Percentiles rank a stretch among this genome's conserved stretches.
These are phyloP conservation scores for Dermatemys mawii DNA, from an alignment of 2,113 vertebrate genomes.

Conservation along the genomic window DNA sequence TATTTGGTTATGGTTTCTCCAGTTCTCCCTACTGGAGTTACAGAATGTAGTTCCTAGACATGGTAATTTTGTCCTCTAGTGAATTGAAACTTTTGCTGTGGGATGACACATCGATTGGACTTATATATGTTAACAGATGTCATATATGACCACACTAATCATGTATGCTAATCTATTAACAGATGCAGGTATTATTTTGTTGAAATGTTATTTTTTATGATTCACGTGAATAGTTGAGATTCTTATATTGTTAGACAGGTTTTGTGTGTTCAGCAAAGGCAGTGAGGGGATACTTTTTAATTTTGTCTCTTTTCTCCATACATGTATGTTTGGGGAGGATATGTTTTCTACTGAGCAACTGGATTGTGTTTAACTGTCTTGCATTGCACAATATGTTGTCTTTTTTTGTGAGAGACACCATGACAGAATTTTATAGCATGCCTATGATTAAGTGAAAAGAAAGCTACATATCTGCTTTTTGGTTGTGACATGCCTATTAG, in stretches of 20 bases:
- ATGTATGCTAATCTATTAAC: background rate
- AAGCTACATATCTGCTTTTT: slow-evolving; percentile 2
- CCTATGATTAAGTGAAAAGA: background rate
- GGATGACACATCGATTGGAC: background rate
- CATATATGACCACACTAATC: slow-evolving; percentile 17
- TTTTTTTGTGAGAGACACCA: background rate
- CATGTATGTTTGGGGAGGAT: background rate
- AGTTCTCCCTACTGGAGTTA: slow-evolving; percentile 55
- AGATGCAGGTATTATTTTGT: slow-evolving; percentile 17
- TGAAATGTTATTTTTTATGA: background rate
- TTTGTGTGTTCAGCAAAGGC: background rate
- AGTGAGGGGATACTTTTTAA: background rate
- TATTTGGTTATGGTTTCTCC: slow-evolving; percentile 47
- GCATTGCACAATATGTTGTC: background rate
- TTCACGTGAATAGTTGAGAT: background rate
- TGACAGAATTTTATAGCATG: slow-evolving; percentile 5
- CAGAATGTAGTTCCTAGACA: slow-evolving; percentile 44
- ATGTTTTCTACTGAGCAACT: slow-evolving; percentile 5
- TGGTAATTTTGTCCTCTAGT: background rate
- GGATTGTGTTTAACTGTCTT: background rate
- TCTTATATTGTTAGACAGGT: background rate
- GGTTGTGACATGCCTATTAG: slow-evolving; percentile 11
- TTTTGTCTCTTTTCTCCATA: background rate
- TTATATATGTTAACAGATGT: background rate
- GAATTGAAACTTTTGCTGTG: slow-evolving; percentile 34